Conservation (phyloP, 2,888 invertebrate species). For the Sepiola atlantica region DNA sequence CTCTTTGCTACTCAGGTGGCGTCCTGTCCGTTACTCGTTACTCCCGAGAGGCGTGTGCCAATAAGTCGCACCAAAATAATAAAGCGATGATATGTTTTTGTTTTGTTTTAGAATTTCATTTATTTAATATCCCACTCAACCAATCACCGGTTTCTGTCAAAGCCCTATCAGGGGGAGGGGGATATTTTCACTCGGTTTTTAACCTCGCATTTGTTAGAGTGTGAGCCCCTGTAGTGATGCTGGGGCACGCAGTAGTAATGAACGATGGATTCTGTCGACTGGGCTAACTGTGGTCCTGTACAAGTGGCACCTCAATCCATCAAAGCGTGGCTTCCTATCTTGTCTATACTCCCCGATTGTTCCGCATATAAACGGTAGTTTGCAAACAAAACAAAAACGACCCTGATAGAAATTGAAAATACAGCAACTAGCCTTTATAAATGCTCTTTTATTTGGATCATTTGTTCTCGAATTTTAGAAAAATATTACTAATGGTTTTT, state of each 20-base stretch:
- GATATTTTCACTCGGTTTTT: background rate
- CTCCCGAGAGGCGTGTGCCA: background rate
- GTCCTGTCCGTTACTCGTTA: background rate
- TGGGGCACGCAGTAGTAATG: background rate
- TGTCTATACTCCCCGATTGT: background rate
- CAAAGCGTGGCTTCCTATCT: background rate
- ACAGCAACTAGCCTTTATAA: background rate
- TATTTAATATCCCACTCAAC: background rate
- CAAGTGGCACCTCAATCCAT: background rate
- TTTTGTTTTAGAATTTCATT: background rate
- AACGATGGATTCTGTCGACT: background rate
- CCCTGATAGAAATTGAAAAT: background rate
- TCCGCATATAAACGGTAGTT: background rate
- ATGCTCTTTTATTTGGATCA: background rate
- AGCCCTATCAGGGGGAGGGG: background rate
- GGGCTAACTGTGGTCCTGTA: background rate
- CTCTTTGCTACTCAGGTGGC: background rate
- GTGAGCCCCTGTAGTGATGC: background rate
- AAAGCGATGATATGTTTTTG: background rate
- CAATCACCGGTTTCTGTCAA: background rate
- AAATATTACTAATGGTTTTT: background rate
- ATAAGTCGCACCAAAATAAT: slow-evolving; percentile 8
- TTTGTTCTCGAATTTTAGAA: background rate
- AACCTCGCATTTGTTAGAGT: background rate
- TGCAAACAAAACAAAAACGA: background rate